These are phyloP conservation scores for Parapsyche elsis DNA, from an alignment of 1,140 invertebrate species.

Conservation along the genomic window DNA sequence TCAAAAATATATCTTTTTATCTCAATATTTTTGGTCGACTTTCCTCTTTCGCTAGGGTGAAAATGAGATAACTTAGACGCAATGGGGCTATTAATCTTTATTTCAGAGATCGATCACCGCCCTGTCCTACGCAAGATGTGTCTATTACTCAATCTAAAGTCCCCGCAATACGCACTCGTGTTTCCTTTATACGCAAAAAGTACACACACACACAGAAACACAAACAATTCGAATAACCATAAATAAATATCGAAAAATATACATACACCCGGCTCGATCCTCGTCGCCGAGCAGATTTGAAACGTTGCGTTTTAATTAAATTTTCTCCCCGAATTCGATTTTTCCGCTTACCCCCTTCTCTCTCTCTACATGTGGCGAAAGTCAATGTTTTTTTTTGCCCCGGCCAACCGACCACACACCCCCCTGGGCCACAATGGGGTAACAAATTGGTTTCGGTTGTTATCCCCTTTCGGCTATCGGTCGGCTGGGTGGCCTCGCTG, in stretches of 20 bases:
- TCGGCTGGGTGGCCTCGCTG: constrained; percentile 3
- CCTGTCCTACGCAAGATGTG: constrained; percentile 43
- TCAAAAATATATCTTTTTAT: constrained; percentile 15
- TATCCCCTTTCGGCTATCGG: constrained; percentile 50
- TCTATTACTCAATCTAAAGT: constrained; percentile 50
- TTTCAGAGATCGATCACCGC: constrained; percentile 54
- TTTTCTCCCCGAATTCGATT: neutral
- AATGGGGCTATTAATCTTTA: constrained; percentile 54
- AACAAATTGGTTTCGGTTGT: constrained; percentile 56
- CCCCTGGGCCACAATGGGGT: constrained; percentile 3
- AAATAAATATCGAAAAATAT: neutral
- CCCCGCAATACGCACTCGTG: neutral
- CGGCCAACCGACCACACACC: neutral
- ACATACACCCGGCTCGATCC: neutral
- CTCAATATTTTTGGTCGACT: constrained; percentile 28
- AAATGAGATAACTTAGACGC: constrained; percentile 35
- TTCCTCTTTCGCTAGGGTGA: neutral
- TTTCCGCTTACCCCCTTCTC: neutral
- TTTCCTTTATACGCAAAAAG: neutral
- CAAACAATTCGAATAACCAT: neutral
- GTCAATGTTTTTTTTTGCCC: neutral
- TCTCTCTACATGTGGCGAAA: neutral
- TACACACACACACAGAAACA: neutral
- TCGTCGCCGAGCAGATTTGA: neutral
- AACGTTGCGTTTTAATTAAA: neutral